Base-by-base conservation (phyloP, 1,140 invertebrate species). In the Camponotus vicinus region DNA sequence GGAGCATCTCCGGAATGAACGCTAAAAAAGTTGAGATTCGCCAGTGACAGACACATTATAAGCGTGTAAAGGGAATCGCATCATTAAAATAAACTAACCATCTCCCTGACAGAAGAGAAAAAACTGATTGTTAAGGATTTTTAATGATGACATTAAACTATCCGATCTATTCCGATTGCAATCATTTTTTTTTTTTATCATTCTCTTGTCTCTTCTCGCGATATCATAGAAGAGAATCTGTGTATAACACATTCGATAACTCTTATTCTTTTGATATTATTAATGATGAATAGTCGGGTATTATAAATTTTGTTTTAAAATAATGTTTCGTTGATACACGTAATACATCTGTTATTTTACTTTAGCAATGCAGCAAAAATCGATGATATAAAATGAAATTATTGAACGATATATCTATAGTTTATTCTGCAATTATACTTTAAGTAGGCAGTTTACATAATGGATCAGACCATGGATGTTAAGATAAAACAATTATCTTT, bases 11-110 rank as follows among this genome's bases (percentile, higher is more conserved):
- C 18, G 27, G 21, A 83, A 61, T 8, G 18, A 32, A 42, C 34
- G 83, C 66, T 88, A 86, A 93, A 93, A 90, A 93, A 93, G 91
- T 92, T 91, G 86, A 93, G 90, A 93, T 93, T 93, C 90, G 86
- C 86, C 84, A 70, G 76, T 83, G 87, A 75, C 77, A 66, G 71
- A 89, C 77, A 80, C 86, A 69, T 87, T 86, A 32, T 84, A 61
- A 32, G 87, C 85, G 75, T 15, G 49, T 93, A 93, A 93, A 93
- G 90, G 90, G 88, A 93, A 93, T 93, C 92, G 89, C 87, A 85
- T 89, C 73, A 90, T 90, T 88, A 86, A 90, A 89, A 90, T 93
- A 93, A 93, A 93, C 87, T 89, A 91, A 89, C 82, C 64, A 66
- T 61, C 77, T 21, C n/a, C 76, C 45, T 52, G 34, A 55, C 63